Evolutionary conservation across 2,888 invertebrate genomes (phyloP), one percentile per base, ranked within the genome.

Genomic region (Slavum lentiscoides): DNA sequence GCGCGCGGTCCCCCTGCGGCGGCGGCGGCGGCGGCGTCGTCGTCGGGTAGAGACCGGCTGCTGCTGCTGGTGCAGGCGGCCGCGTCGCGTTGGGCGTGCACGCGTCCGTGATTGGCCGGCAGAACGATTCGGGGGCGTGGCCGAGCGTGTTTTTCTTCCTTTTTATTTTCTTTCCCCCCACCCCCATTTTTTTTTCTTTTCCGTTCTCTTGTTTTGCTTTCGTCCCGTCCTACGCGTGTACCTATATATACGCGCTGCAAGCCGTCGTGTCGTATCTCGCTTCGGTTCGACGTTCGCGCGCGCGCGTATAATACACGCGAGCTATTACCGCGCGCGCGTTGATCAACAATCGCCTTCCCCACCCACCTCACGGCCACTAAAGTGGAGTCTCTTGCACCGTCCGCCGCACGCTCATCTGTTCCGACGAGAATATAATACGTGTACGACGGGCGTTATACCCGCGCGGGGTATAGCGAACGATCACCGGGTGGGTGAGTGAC

Each of bases 111-210:
- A 80, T 80, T 74, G 80, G 61, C n/a, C 72, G 73, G 58, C 73
- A 30, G 53, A 72, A 66, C 82, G 82, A 76, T 66, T 82, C 72
- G 76, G 39, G 74, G 83, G 83, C 82, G 83, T 23, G 77, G 74
- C 81, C 82, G n/a, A n/a, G 21, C 39, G 59, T 17, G 19, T 73
- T 30, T 1, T 8, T 8, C 5, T 19, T 49, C 11, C 19, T 1
- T 15, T 8, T n/a, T 8, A 8, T 8, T 58, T 7, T 58, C n/a
- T 7, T 8, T n/a, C 58, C n/a, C n/a, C n/a, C 30, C 30, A 30
- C 30, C 30, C 4, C 30, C 30, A 30, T 30, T 30, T 30, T 30
- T 30, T 30, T 30, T 30, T 30, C 30, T 30, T 30, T 30, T 30
- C 4, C 30, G 1, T 30, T 30, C 2, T 30, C 30, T 1, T 30